Evolutionary conservation across 2,113 vertebrate species (phyloP), one percentile per base, ranked within the genome.

Genomic region (Microcebus jonahi): DNA sequence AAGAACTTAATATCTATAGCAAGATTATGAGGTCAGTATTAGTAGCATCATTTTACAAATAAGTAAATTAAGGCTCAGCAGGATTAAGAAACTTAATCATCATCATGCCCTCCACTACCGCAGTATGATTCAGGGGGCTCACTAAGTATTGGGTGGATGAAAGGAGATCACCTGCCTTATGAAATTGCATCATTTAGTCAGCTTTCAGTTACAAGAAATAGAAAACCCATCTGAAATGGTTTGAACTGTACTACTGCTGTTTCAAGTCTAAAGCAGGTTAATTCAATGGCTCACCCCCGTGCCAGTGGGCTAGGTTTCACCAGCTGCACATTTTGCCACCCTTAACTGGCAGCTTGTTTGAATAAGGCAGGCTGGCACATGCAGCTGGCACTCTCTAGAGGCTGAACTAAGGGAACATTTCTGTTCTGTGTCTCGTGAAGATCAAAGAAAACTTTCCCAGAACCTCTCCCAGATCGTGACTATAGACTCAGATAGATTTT

Each of bases 1-100:
- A 92, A 76, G 17, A 93, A 50, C n/a, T 71, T 91, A 91, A 88
- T 80, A 65, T 95, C n/a, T 36, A 80, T 57, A 27, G 55, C 12
- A 83, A 76, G 55, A 89, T 79, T 73, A 67, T 13, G 53, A 88
- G 81, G 61, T 88, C 81, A 76, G 15, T 59, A 50, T 53, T 57
- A 68, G 31, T 8, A 70, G 14, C 9, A 12, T 20, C 21, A 50
- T 39, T 77, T 93, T 77, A 39, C 12, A 91, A 53, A 91, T 93
- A n/a, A 67, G 10, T 83, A 82, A 95, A 42, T 39, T 73, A n/a
- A 80, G 39, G 27, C 31, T 68, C 70, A 71, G 36, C 3, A 11
- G 21, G 50, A 88, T 63, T 80, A 59, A 76, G 75, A 90, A 45
- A 71, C 0, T 17, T 71, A 6, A 75, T 65, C 50, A 27, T 17